Base-by-base conservation (phyloP, 2,113 vertebrate genomes). In the Marmota monax region DNA sequence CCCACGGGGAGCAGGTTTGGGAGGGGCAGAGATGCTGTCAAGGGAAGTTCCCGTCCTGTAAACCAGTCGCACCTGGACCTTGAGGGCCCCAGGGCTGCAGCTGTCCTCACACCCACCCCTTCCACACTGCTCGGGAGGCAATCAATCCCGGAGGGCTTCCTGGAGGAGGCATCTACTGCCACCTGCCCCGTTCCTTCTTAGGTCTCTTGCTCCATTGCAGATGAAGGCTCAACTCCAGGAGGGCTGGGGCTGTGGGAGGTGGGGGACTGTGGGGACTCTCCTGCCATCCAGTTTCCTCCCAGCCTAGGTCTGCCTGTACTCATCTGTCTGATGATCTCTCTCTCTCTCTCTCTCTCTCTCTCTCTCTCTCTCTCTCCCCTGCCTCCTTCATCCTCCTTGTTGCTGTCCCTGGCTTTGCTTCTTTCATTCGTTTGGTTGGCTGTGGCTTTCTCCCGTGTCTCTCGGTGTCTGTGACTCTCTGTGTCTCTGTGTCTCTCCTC, bases 261-360 rank as follows among this genome's bases (percentile, higher is more conserved):
- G 48, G 48, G 42, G 61, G 34, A 17, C 4, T 27, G 22, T 27
- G 70, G 72, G 67, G 12, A 42, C 37, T 73, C 34, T 17, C 53
- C 90, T 48, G 18, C 32, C 34, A 32, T 34, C 53, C 32, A 56
- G 10, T 63, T 37, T 90, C 42, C 63, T 94, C 70, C 72, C 6
- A 18, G 18, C 39, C 13, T 27, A 29, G 67, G 84, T 74, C 77
- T 65, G 90, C 70, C 76, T 92, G 37, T 65, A 9, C n/a, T 92
- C 56, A n/a, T 58, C 95, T 72, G 8, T 94, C 97, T 98, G 96
- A 97, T 80, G 56, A 34, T 34, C n/a, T 88, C 22, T 85, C 63
- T 82, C 74, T 92, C 73, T 79, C 84, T 72, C 95, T 56, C 48
- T 88, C 84, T 78, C 65, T 82, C 37, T 27, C 25, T 10, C 45